Base-by-base conservation (phyloP, 2,113 vertebrate genomes). In the Heterotis niloticus region DNA sequence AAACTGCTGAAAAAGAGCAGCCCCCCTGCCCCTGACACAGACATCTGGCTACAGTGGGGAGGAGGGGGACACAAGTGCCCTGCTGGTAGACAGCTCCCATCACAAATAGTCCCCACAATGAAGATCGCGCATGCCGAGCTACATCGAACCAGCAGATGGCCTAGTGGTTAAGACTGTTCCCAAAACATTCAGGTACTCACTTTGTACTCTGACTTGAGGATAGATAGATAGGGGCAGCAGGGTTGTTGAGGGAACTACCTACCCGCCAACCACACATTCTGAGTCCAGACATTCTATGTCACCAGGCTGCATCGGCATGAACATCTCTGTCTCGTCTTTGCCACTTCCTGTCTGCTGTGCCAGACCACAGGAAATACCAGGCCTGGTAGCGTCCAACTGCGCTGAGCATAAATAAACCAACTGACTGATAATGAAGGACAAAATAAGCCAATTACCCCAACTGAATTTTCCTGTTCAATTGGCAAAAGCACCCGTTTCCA, bases 381-480 rank as follows among this genome's bases (percentile, higher is more conserved):
- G 18, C 4, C n/a, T 2, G 16, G 23, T 17, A 13, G 11, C 0
- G 57, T 23, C 56, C n/a, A 59, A 34, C 67, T 14, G 60, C 44
- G 20, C 28, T 17, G 57, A 44, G 60, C 44, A 24, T 64, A 73
- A 73, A 54, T 23, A 73, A 65, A n/a, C 57, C 70, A 72, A 26
- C 20, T 64, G 34, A 74, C n/a, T 12, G 71, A 74, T 74, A 80
- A 73, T 67, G 62, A 80, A 64, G 51, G 60, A 57, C 5, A 64
- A 64, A 64, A 69, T 29, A 54, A 60, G 17, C 71, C 75, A 65
- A 74, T 75, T 80, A 67, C 13, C 79, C 66, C n/a, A 26, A 56
- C 64, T 24, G 73, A 64, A n/a, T 75, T 26, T 76, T 80, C 79
- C 79, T 80, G 64, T 76, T 76, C 11, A 20, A 62, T 64, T 34